phyloP scores from a whole-genome alignment of 2,113 vertebrate genomes.

The Toxotes chatareus region DNA sequence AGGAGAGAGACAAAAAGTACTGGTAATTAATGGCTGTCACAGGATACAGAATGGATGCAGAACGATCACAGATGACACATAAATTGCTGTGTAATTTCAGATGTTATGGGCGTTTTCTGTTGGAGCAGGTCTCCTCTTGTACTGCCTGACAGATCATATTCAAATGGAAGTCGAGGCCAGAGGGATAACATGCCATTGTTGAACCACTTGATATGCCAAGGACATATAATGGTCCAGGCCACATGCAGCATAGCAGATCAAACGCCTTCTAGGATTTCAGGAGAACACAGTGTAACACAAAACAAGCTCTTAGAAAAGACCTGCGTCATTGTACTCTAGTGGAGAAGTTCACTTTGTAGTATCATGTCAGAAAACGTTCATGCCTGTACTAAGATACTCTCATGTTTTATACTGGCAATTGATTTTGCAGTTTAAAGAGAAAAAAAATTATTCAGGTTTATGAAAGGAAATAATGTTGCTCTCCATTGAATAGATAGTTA shows the following conservation, averaged over 20 bases:
- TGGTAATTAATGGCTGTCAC: constrained; percentile 84
- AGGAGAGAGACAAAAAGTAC: constrained; percentile 67
- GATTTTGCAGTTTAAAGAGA: constrained; percentile 2
- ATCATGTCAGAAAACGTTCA: constrained; percentile 1
- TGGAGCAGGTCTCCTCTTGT: constrained; percentile 82
- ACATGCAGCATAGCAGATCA: constrained; percentile 66
- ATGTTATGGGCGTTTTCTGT: constrained; percentile 70
- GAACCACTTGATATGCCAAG: constrained; percentile 69
- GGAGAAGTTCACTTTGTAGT: background rate
- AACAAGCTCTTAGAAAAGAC: constrained; percentile 54
- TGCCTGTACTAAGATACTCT: background rate
- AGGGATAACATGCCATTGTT: constrained; percentile 71
- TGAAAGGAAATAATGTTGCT: constrained; percentile 13
- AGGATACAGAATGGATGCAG: constrained; percentile 70
- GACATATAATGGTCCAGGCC: constrained; percentile 62
- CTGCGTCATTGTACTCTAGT: constrained; percentile 2
- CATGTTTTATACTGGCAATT: background rate
- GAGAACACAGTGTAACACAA: constrained; percentile 47
- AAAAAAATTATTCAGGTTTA: constrained; percentile 14
- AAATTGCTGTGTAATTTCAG: constrained; percentile 88
- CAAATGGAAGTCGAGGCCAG: constrained; percentile 69
- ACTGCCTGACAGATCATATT: constrained; percentile 78
- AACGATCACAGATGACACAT: constrained; percentile 83
- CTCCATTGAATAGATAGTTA: constrained; percentile 5
- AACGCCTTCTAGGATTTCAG: constrained; percentile 74